Base-by-base conservation (phyloP, 2,888 invertebrate genomes). In the Gymnosoma rotundatum region DNA sequence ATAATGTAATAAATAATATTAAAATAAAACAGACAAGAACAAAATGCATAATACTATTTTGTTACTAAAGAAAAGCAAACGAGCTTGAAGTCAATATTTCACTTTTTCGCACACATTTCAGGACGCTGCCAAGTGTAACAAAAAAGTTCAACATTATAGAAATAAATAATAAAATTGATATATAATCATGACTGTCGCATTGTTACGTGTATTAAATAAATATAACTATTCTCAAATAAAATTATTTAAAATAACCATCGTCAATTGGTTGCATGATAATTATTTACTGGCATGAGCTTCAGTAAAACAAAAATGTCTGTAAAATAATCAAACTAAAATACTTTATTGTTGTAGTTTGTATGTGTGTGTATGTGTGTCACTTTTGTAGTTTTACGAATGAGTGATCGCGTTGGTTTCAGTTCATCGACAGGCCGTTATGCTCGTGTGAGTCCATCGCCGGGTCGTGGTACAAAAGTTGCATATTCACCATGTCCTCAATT, bases 361-460 rank as follows among this genome's bases (percentile, higher is more conserved):
- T n/a, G 16, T 60, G 8, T 52, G 61, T 42, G n/a, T 56, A 12
- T 50, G 38, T 10, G 12, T 45, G n/a, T 6, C 56, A 50, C 58
- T 66, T 56, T 56, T 50, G 21, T 64, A 64, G 58, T 58, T 52
- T 50, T 75, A 73, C 81, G 81, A 88, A 92, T 90, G 90, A 89
- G 88, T 86, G 90, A 90, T 88, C 88, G 87, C 79, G 70, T 86
- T 70, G 85, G 86, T 81, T 56, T 76, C 14, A 83, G 64, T 73
- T 48, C 80, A 42, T 48, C 81, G 50, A 88, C 89, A 64, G 91
- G 91, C 54, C 91, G 92, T 42, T 90, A 92, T 87, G 89, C 92
- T 60, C 92, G 92, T 73, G 91, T 92, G 78, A 92, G 92, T 86
- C 92, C 92, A 48, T 91, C 92, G 76, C 92, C 92, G 80, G 92